Evolutionary conservation across 2,113 vertebrate genomes (phyloP).

Genomic region (Strigops habroptila): DNA sequence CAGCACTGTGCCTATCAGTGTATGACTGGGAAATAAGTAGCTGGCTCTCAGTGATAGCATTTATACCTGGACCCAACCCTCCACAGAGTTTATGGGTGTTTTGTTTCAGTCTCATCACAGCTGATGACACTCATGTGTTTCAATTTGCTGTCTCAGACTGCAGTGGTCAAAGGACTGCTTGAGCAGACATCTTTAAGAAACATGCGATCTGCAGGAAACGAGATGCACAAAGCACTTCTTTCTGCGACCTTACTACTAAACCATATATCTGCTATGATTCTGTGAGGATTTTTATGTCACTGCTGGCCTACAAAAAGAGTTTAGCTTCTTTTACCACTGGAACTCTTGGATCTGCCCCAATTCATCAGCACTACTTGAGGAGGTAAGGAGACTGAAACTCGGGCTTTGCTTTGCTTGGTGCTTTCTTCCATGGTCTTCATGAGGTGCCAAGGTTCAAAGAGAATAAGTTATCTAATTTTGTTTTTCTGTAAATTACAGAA

Average conservation of each 20-base stretch:
- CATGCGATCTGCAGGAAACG: background rate
- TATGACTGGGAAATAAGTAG: background rate
- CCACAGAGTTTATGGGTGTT: background rate
- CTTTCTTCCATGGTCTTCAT: background rate
- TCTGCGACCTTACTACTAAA: background rate
- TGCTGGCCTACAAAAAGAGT: background rate
- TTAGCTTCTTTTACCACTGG: background rate
- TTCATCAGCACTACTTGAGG: background rate
- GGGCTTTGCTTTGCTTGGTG: background rate
- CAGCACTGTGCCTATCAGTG: background rate
- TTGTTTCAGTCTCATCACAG: background rate
- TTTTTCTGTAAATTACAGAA: background rate
- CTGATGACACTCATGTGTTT: background rate
- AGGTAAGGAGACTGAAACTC: background rate
- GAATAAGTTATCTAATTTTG: background rate
- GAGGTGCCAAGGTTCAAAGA: background rate
- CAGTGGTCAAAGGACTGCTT: background rate
- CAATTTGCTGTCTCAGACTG: background rate
- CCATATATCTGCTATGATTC: background rate
- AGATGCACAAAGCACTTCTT: background rate
- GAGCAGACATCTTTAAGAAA: background rate
- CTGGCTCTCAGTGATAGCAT: background rate
- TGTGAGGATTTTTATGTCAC: background rate
- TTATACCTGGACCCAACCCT: background rate
- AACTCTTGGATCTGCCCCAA: background rate